Evolutionary conservation across 2,888 invertebrate species (phyloP), one percentile per base, ranked within the genome.

Genomic region (Trachelus tabidus): DNA sequence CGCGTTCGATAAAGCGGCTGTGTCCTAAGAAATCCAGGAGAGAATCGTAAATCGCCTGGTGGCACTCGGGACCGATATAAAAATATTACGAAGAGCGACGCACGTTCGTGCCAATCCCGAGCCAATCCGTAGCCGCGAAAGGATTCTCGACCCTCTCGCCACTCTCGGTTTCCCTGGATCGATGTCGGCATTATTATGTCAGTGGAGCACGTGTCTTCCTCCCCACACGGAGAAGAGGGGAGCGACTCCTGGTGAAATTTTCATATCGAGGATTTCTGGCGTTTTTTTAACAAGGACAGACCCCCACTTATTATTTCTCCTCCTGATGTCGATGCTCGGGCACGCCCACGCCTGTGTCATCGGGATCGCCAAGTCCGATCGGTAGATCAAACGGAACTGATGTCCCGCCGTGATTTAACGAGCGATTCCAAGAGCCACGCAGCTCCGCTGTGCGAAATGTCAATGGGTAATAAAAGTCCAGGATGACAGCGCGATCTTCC

Each of bases 1-100:
- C 82, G 84, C 85, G 84, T 84, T 89, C 86, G 86, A 87, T 86
- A 87, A 87, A 89, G 83, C 85, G 85, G 83, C 85, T 75, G 73
- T 85, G 86, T 87, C 86, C 83, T 83, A 85, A 83, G 81, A 83
- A 83, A 83, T 82, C 84, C 80, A 81, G 79, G 84, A 85, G 80
- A 81, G 83, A 84, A 87, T 87, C 85, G 87, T 87, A 86, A 87
- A 87, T 87, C 87, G 34, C 74, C 69, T 68, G 33, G 71, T 71
- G 33, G 71, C 71, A 34, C 71, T 56, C 23, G 56, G 23, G 6
- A 56, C 56, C 56, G 56, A 56, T 31, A 33, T 33, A 71, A 71
- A 71, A 71, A 71, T 34, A 31, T 6, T 71, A 1, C 31, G 71
- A 31, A 71, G 31, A 71, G 71, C 71, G 33, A 34, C 71, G 71